phyloP scores from a whole-genome alignment of 2,888 invertebrate genomes.

The Asteroscopus sphinx region DNA sequence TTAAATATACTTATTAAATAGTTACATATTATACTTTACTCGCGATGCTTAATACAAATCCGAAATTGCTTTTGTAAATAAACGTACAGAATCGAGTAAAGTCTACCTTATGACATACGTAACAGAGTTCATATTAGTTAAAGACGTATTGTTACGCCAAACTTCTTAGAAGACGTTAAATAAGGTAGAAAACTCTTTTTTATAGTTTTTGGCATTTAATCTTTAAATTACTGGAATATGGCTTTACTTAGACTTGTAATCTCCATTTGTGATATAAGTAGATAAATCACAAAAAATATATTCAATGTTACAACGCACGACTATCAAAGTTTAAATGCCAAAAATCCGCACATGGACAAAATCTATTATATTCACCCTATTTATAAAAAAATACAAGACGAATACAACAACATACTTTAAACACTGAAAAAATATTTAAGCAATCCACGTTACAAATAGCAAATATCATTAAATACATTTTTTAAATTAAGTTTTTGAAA shows the following conservation, averaged over 20 bases:
- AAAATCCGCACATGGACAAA: constrained; percentile 16
- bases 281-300: constrained; percentile 21
- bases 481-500: constrained; percentile 23
- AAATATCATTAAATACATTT: constrained; percentile 22
- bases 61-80: constrained; percentile 63
- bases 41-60: constrained; percentile 69
- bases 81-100: constrained; percentile 51
- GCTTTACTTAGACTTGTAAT: background rate
- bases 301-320: constrained; percentile 23
- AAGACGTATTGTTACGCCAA: constrained; percentile 33
- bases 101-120: constrained; percentile 49
- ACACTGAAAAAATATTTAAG: constrained; percentile 40
- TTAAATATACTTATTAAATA: constrained; percentile 86
- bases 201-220: constrained; percentile 29
- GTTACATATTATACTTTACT: constrained; percentile 78
- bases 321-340: constrained; percentile 40
- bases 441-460: constrained; percentile 46
- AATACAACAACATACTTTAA: constrained; percentile 52
- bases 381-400: constrained; percentile 45
- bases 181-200: constrained; percentile 33
- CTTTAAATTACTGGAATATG: constrained; percentile 9
- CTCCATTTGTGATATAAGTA: constrained; percentile 13
- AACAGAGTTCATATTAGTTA: constrained; percentile 43
- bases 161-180: constrained; percentile 19
- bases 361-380: constrained; percentile 36